These are phyloP conservation scores for Drosophila testacea DNA, from an alignment of 2,888 invertebrate species.

Conservation along the genomic window DNA sequence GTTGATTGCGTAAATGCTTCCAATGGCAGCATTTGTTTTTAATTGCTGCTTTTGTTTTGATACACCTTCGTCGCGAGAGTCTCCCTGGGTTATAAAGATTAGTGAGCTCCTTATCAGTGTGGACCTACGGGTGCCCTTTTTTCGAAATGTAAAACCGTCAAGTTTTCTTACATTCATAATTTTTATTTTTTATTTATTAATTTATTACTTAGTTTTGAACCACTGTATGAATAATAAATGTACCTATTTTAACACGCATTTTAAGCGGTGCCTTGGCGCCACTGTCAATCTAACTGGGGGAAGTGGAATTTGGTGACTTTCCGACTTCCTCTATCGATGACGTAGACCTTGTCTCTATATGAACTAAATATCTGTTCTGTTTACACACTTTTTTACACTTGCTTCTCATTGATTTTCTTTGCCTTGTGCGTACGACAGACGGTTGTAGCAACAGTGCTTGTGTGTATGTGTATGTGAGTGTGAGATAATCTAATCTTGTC, in stretches of 20 bases:
- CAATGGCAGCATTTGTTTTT: constrained; percentile 62
- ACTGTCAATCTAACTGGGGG: constrained; percentile 6
- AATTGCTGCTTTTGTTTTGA: constrained; percentile 76
- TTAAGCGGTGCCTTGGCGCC: constrained; percentile 35
- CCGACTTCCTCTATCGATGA: constrained; percentile 48
- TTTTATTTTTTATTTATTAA: background rate
- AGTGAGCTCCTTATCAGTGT: constrained; percentile 56
- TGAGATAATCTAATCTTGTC: constrained; percentile 64
- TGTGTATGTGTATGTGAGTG: constrained; percentile 20
- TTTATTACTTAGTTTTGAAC: background rate
- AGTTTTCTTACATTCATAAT: constrained; percentile 8
- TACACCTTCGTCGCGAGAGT: constrained; percentile 63
- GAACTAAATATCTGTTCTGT: constrained; percentile 49
- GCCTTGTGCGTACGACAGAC: constrained; percentile 49
- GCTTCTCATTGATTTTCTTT: constrained; percentile 70
- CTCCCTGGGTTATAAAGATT: constrained; percentile 27
- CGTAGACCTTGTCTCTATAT: constrained; percentile 49
- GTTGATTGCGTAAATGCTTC: constrained; percentile 54
- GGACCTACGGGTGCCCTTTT: constrained; percentile 20
- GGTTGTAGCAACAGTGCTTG: constrained; percentile 47
- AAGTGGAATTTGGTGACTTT: constrained; percentile 27
- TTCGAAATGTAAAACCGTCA: constrained; percentile 23
- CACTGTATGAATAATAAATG: constrained; percentile 12
- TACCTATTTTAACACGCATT: constrained; percentile 34
- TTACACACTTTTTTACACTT: constrained; percentile 68